Evolutionary conservation across 2,113 vertebrate species (phyloP), one percentile per base, ranked within the genome.

Genomic region (Tretioscincus oriximinensis): DNA sequence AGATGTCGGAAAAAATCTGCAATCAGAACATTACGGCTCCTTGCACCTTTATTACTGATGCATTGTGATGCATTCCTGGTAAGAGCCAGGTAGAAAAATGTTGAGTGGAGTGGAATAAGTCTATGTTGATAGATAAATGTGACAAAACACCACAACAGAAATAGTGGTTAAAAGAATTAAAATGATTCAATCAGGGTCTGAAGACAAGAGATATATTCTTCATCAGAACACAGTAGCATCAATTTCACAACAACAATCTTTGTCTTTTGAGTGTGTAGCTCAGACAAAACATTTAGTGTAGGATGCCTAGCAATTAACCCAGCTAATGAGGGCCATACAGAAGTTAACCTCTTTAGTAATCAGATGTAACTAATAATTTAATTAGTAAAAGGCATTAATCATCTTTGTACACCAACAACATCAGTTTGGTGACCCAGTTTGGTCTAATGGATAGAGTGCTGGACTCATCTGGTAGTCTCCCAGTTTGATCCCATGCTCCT

Each of bases 351-450:
- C 88, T 88, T 90, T 76, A 78, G 92, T 88, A 92, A 94, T 91
- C 91, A 93, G 93, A 88, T 91, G 89, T 87, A 91, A 92, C 91
- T 95, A 92, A 94, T 95, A 96, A 95, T 95, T 95, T 92, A 95
- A 95, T 95, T 94, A 95, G 85, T 81, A 89, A 85, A 92, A 61
- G 91, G 90, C 94, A 87, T 95, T 92, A 89, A 92, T 91, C 82
- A 73, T 88, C 58, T 35, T 78, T 14, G 86, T 88, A 91, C 91
- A 89, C 26, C 18, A 83, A 76, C 73, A 89, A 76, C 81, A 81
- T 4, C 5, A 41, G 35, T 41, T 41, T 41, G 35, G 35, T 41
- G 35, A 41, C 3, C 35, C 35, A 41, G 2, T 41, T 41, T 41
- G 35, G 35, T 41, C 35, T 41, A 41, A 41, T 41, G 5, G 2